A percentile compares a stretch with the other conserved stretches of the same genome.
Conservation (phyloP, 2,113 vertebrate genomes). For the Paedocypris sp. region DNA sequence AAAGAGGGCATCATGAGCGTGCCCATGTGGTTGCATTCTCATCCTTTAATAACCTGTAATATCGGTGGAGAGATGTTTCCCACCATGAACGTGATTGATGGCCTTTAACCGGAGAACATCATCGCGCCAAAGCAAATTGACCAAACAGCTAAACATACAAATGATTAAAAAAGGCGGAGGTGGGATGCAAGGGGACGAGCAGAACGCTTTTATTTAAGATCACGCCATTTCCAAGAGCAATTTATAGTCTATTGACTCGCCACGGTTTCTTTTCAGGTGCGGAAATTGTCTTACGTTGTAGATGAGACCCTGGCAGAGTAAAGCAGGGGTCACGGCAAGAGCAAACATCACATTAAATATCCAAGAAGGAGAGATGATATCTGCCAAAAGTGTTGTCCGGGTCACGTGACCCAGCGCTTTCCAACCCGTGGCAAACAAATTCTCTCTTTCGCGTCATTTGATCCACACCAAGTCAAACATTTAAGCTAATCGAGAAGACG, state of each 20-base stretch:
- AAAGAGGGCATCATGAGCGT: conserved; percentile 56
- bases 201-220: conserved; percentile 73
- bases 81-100: conserved; percentile 78
- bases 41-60: conserved; percentile 88
- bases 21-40: conserved; percentile 55
- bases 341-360: conserved; percentile 75
- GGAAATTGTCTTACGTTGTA: conserved; percentile 96
- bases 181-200: no score
- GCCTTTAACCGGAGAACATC: conserved; percentile 66
- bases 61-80: conserved; percentile 71
- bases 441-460: conserved; percentile 29
- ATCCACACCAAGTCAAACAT: conserved; percentile 46
- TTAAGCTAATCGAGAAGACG: conserved; percentile 69
- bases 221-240: conserved; percentile 81
- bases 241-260: conserved; percentile 95
- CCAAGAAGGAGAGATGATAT: conserved; percentile 75
- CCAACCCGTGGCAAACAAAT: conserved; percentile 47
- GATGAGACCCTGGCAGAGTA: conserved; percentile 89
- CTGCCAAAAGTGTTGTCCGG: conserved; percentile 60
- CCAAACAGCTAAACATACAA: conserved; percentile 91
- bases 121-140: conserved; percentile 74
- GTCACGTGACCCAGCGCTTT: conserved; percentile 67
- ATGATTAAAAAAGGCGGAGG: conserved; percentile 92
- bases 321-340: conserved; percentile 53
- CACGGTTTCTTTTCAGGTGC: conserved; percentile 80